Base-by-base conservation (phyloP, 2,888 invertebrate genomes). In the Agriopis aurantiaria region DNA sequence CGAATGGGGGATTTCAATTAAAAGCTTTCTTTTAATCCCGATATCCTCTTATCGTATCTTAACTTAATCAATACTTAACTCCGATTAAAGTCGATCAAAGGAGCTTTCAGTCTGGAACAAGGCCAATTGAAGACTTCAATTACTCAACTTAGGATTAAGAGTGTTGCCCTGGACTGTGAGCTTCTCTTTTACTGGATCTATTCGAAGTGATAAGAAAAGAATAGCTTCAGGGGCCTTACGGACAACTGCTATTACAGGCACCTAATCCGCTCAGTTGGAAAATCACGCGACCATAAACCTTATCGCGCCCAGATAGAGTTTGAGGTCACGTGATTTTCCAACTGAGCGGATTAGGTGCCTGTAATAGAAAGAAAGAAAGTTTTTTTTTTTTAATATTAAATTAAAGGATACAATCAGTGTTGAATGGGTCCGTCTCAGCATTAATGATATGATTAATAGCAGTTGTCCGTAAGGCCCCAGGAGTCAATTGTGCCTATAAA, bases 121-220 rank as follows among this genome's bases (percentile, higher is more conserved):
- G 52, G 65, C 65, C 65, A 69, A 69, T 69, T 62, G 57, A 62
- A 62, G 62, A 53, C 23, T 69, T 61, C n/a, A 41, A 14, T 68
- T 23, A 12, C 53, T 69, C 55, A 64, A 63, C n/a, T 41, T 56
- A 17, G 43, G 6, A n/a, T 40, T 17, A 49, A 14, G 46, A 59
- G 49, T 8, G 46, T 63, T 57, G 9, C 11, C 12, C n/a, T 40
- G 14, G 55, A 62, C 68, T 57, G 40, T n/a, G 12, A 53, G 14
- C 9, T 33, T 23, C 17, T 11, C 5, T 0, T 52, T 52, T 52
- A 52, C 23, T 9, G 23, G 23, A 23, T 23, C 23, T 23, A 23
- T 10, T 23, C 23, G 10, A 1, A 23, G 10, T 51, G 8, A 14
- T 10, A n/a, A 10, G 51, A 48, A 6, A 10, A 1, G 10, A 48